These are phyloP conservation scores for Halictus ligatus DNA, from an alignment of 2,888 invertebrate genomes.

Conservation along the genomic window DNA sequence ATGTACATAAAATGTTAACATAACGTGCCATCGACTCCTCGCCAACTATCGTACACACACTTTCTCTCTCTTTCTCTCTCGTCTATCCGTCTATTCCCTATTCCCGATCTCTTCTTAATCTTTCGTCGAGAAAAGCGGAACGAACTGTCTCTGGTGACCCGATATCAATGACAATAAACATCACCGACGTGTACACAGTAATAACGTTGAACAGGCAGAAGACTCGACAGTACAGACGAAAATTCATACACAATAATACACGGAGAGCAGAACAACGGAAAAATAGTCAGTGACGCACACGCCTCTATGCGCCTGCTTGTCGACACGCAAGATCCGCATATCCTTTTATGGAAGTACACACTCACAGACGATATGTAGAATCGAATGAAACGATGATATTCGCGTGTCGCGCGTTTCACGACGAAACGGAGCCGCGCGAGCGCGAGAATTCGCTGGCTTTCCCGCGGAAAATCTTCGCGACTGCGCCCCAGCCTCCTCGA, in stretches of 20 bases:
- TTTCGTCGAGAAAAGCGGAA: constrained; percentile 60
- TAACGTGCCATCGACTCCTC: constrained; percentile 79
- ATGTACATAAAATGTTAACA: constrained; percentile 82
- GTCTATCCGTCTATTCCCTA: constrained; percentile 2
- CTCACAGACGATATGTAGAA: constrained; percentile 70
- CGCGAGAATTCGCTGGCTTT: not conserved
- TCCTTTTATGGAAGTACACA: constrained; percentile 42
- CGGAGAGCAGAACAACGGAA: constrained; percentile 50
- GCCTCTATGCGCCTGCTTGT: not conserved
- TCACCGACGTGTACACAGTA: constrained; percentile 7
- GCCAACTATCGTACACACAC: constrained; percentile 76
- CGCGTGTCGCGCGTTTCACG: constrained; percentile 39
- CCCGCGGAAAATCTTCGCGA: not conserved
- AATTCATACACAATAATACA: constrained; percentile 48
- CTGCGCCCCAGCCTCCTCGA: not conserved
- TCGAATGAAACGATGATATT: constrained; percentile 67
- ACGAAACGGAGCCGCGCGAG: constrained; percentile 35
- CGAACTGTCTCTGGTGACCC: constrained; percentile 69
- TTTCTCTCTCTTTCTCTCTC: constrained; percentile 47
- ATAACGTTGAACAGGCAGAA: constrained; percentile 55
- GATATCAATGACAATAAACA: constrained; percentile 44
- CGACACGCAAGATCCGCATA: constrained; percentile 59
- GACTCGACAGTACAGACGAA: constrained; percentile 43
- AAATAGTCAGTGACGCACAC: constrained; percentile 21
- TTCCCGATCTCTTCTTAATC: not conserved